Evolutionary conservation across 2,888 invertebrate genomes (phyloP).

Genomic region (Brachyopa scutellaris): DNA sequence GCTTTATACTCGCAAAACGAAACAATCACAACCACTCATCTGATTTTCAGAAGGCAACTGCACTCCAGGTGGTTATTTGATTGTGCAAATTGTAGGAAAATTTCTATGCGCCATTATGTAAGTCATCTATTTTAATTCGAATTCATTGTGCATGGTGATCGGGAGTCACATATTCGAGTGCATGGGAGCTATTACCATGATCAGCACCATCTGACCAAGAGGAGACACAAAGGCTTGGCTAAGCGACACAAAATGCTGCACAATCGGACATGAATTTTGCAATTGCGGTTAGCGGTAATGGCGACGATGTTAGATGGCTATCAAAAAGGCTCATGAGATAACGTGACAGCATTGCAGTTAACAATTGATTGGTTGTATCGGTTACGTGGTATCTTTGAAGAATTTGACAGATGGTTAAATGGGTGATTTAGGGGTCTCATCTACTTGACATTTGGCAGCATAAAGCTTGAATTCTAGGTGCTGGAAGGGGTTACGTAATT

Average conservation of each 20-base stretch:
- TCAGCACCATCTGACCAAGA: conserved; percentile 53
- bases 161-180: conserved; percentile 24
- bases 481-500: no score
- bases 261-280: no score
- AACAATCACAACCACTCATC: neutral
- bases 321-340: no score
- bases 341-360: no score
- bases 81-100: conserved; percentile 15
- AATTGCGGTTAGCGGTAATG: no score
- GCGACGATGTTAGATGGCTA: no score
- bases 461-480: no score
- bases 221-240: conserved; percentile 13
- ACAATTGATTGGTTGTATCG: no score
- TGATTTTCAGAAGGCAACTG: neutral
- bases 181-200: conserved; percentile 53
- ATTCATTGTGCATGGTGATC: conserved; percentile 68
- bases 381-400: no score
- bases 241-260: conserved; percentile 3
- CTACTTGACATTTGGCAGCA: no score
- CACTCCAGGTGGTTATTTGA: conserved; percentile 12
- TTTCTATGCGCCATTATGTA: conserved; percentile 48
- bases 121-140: conserved; percentile 39
- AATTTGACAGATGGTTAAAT: no score
- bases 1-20: neutral
- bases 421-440: no score